Evolutionary conservation across 2,888 invertebrate genomes (phyloP).

Genomic region (Troglohyphantes excavatus): DNA sequence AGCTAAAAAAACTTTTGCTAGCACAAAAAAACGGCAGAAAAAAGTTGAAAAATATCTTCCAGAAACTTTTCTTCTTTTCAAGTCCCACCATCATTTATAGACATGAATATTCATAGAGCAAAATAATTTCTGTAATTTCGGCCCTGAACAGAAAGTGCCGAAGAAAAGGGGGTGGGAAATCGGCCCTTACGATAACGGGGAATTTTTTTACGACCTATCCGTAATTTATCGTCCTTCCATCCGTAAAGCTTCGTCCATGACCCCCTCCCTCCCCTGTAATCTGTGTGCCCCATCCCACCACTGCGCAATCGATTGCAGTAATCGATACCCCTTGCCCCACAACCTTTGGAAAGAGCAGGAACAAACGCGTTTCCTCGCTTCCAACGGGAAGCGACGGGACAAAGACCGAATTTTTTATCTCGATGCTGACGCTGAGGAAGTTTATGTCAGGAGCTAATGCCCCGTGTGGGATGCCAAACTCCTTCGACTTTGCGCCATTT

Average conservation of each 20-base stretch:
- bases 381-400: constrained; percentile 74
- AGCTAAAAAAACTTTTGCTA: background rate
- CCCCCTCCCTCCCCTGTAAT: constrained; percentile 61
- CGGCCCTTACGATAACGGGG: constrained; percentile 61
- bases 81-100: constrained; percentile 67
- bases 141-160: constrained; percentile 51
- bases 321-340: constrained; percentile 78
- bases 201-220: constrained; percentile 72
- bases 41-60: constrained; percentile 6
- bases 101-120: constrained; percentile 72
- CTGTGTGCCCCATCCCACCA: constrained; percentile 54
- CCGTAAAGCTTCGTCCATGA: constrained; percentile 70
- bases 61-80: constrained; percentile 36
- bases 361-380: constrained; percentile 77
- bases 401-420: constrained; percentile 74
- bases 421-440: constrained; percentile 70
- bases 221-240: constrained; percentile 78
- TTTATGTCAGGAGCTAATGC: constrained; percentile 77
- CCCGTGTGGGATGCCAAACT: constrained; percentile 18
- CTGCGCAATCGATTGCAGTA: constrained; percentile 71
- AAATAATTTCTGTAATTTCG: constrained; percentile 77
- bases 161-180: constrained; percentile 55
- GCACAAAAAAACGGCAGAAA: constrained; percentile 9
- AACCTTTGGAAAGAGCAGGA: constrained; percentile 77
- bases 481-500: constrained; percentile 31